phyloP scores from a whole-genome alignment of 2,113 vertebrate species.

The Dermatemys mawii region DNA sequence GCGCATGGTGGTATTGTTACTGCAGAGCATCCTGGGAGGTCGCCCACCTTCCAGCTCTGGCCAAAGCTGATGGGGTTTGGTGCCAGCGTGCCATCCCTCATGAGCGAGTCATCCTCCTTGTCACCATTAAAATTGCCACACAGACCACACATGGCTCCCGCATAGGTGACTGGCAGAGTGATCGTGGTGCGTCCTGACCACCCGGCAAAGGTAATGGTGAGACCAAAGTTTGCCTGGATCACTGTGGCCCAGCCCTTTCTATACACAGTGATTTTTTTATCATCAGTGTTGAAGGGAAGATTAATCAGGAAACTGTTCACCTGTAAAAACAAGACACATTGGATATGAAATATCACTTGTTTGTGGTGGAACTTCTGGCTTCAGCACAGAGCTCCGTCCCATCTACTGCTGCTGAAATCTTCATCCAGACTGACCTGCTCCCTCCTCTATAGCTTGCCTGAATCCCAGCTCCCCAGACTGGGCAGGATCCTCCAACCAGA shows the following conservation, averaged over 20 bases:
- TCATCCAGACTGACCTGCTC: not conserved
- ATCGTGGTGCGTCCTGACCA: constrained; percentile 53
- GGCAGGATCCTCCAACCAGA: not conserved
- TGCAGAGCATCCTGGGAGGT: not conserved
- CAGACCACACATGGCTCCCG: constrained; percentile 69
- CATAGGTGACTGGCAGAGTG: too few relatives aligned
- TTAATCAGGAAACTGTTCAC: constrained; percentile 72
- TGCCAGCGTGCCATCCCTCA: constrained; percentile 33
- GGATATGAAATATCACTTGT: not conserved
- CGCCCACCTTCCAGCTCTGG: constrained; percentile 78
- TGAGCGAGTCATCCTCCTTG: constrained; percentile 70
- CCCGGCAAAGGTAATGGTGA: constrained; percentile 71
- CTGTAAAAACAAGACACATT: constrained; percentile 37
- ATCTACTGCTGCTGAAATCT: not conserved
- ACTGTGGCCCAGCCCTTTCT: constrained; percentile 66
- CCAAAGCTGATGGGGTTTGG: constrained; percentile 57
- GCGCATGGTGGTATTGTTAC: not conserved
- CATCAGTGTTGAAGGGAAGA: constrained; percentile 72
- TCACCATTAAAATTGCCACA: constrained; percentile 85
- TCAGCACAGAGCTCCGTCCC: not conserved
- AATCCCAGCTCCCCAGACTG: not conserved
- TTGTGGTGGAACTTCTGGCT: not conserved
- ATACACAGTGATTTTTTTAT: constrained; percentile 58
- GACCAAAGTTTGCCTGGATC: constrained; percentile 76
- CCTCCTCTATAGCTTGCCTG: not conserved